Base-by-base conservation (phyloP, 2,797 vertebrate genomes). In the Jordanella pulchra region DNA sequence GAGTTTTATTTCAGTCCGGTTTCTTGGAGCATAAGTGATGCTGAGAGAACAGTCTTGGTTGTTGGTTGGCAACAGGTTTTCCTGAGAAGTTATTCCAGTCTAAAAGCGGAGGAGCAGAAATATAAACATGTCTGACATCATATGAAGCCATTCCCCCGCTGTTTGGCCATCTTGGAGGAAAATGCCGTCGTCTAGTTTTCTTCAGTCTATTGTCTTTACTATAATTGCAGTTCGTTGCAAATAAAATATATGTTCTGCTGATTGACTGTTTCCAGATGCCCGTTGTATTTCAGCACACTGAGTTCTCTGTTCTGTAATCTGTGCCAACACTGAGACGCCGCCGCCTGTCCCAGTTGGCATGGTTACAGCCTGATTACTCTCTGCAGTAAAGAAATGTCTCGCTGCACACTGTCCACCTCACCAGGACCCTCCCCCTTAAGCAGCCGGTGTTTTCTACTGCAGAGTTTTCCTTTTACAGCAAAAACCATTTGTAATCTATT, bases 321-420 rank as follows among this genome's bases (percentile, higher is more conserved):
- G 51, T 7, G 48, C 53, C 54, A 27, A 61, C 60, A 3, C 7
- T 39, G 50, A 64, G 65, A 44, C 48, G 9, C 1, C 53, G 28
- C 69, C 18, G 65, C 67, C 48, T 12, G 75, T 55, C 1, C 18
- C 53, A 13, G 82, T 82, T 79, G 73, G 60, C 83, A 78, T 69
- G 80, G 80, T 73, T 56, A 81, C 79, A 54, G 61, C 0, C 32
- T 15, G 73, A 74, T 76, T 25, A 66, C 71, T 73, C 35, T 63
- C 79, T 69, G 74, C 84, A 77, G 84, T 74, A 77, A 63, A 48
- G 81, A 81, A 79, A 84, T 23, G 47, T 35, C 63, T 69, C 50
- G 53, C 75, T 77, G 68, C 72, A 71, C 9, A 35, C 50, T 7
- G 56, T 68, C 65, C 11, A 45, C 66, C 68, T 54, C 48, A 28